Evolutionary conservation across 2,113 vertebrate genomes (phyloP), one percentile per base, ranked within the genome.

Genomic region (Parus major): DNA sequence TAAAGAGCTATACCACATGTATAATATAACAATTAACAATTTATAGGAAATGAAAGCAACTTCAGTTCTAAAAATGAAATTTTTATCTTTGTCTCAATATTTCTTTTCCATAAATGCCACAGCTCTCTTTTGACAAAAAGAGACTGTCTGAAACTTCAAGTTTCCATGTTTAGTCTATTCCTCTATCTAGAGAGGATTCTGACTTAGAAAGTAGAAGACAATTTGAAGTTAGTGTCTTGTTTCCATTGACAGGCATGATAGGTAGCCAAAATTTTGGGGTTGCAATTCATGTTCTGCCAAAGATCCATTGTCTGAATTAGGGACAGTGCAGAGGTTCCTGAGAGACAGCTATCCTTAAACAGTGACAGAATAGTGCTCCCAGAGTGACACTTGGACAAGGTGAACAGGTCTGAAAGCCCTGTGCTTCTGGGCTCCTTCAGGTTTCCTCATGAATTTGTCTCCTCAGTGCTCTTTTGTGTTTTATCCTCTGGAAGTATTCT

Each of bases 51-150:
- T 56, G 42, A 97, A 83, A 83, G 7, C 4, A 15, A 44, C 59
- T 93, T n/a, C 25, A 66, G 13, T 86, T 97, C 95, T 79, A 95
- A 90, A 93, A 96, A 93, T 86, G 35, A 95, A 95, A 76, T 65
- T 4, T 7, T 88, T 50, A 42, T 73, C 31, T 90, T 91, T 92
- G 55, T 44, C 12, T 92, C 61, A 84, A 72, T 92, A 84, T 88
- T 95, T 90, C 39, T 82, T 93, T 95, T 93, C 86, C 39, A 35
- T 27, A 82, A 94, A 79, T 72, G 20, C 22, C 52, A 94, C 42
- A 50, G 24, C 7, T 75, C 12, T 78, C 29, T 46, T 57, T 88
- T 79, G 29, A 56, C 7, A 63, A 27, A 71, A 71, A 59, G 29
- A 66, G 70, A 24, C 2, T 53, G 5, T 31, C 50, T 41, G 44